phyloP scores from a whole-genome alignment of 1,140 invertebrate species.

The Drosophila leontia region DNA sequence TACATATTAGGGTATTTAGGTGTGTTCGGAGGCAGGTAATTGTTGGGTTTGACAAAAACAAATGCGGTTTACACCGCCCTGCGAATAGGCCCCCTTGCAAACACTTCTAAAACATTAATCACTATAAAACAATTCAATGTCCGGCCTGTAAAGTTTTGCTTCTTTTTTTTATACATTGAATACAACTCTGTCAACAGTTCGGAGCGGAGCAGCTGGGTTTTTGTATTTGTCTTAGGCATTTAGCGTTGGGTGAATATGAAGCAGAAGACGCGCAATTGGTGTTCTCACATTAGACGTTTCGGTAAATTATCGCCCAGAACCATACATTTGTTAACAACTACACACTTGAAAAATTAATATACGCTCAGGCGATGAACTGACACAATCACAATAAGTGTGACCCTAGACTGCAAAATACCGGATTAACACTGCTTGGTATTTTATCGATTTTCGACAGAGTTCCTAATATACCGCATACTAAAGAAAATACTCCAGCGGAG shows the following conservation, averaged over 20 bases:
- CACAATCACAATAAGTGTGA: conserved; percentile 12
- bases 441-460: too few relatives aligned
- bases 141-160: conserved; percentile 9
- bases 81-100: not conserved
- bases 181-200: conserved; percentile 23
- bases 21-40: conserved; percentile 9
- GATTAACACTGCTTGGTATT: too few relatives aligned
- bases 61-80: not conserved
- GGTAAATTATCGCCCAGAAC: conserved; percentile 11
- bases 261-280: not conserved
- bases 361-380: conserved; percentile 13
- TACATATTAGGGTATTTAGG: conserved; percentile 20
- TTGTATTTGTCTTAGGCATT: not conserved
- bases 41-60: conserved; percentile 8
- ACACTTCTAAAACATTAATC: conserved; percentile 7
- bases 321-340: conserved; percentile 22
- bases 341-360: conserved; percentile 12
- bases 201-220: conserved; percentile 7
- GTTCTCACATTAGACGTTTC: conserved; percentile 14
- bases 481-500: not conserved
- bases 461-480: not conserved
- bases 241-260: not conserved
- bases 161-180: conserved; percentile 1
- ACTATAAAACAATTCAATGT: conserved; percentile 5
- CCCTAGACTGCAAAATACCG: not conserved